Evolutionary conservation across 2,888 invertebrate genomes (phyloP).

Genomic region (Scaptomyza reducta): DNA sequence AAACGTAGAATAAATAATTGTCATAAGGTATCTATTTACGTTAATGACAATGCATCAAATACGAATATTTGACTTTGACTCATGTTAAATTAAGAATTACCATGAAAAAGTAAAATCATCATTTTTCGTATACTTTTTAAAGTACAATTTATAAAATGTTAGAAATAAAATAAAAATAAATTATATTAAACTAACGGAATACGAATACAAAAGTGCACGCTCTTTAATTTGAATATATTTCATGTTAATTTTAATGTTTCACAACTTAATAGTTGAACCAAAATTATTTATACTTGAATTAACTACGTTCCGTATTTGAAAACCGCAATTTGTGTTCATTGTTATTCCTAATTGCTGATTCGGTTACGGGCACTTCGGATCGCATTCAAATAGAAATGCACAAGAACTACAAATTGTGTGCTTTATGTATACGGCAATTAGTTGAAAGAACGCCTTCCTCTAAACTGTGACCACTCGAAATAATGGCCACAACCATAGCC

Average conservation of each 20-base stretch:
- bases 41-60: no score
- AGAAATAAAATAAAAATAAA: not conserved
- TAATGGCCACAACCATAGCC: slow-evolving; percentile 16
- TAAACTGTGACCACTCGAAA: slow-evolving; percentile 37
- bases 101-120: no score
- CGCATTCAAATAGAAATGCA: not conserved
- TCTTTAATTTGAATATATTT: no score
- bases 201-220: not conserved
- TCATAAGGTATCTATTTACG: no score
- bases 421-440: slow-evolving; percentile 52
- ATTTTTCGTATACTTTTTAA: no score
- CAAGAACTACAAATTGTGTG: slow-evolving; percentile 2
- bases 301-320: no score
- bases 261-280: no score
- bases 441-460: slow-evolving; percentile 25
- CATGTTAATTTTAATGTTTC: no score
- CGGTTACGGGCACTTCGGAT: slow-evolving; percentile 7
- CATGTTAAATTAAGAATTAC: no score
- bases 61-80: no score
- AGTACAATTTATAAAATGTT: no score
- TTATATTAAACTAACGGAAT: not conserved
- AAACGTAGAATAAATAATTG: no score
- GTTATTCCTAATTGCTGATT: slow-evolving; percentile 28
- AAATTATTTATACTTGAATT: not conserved
- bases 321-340: slow-evolving; percentile 46